Conservation (phyloP, 2,888 invertebrate genomes). For the Dasypogon diadema region DNA sequence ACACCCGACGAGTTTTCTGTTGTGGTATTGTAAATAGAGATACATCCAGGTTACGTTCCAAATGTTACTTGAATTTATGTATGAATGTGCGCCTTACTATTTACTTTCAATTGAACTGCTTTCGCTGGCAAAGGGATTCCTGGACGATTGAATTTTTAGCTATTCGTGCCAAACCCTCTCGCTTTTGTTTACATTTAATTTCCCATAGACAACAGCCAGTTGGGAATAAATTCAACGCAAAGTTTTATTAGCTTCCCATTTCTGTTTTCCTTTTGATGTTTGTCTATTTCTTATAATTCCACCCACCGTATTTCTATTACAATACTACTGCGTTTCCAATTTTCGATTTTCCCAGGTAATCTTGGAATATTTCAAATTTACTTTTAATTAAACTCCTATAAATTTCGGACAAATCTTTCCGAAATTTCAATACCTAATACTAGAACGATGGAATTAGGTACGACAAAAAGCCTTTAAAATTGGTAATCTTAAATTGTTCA, state of each 20-base stretch:
- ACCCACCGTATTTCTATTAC: too few species aligned
- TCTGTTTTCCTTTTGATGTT: constrained; percentile 12
- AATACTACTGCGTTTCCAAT: too few species aligned
- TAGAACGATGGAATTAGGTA: too few species aligned
- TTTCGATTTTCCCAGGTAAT: too few species aligned
- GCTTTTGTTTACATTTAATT: constrained; percentile 48
- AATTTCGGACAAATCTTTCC: too few species aligned
- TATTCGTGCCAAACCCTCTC: constrained; percentile 11
- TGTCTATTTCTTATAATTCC: constrained; percentile 11
- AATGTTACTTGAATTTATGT: constrained; percentile 37
- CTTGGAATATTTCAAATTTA: too few species aligned
- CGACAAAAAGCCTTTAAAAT: too few species aligned
- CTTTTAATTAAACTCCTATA: too few species aligned
- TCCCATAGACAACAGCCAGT: constrained; percentile 31
- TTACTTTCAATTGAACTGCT: constrained; percentile 31
- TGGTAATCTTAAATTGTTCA: too few species aligned
- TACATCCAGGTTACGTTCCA: not conserved
- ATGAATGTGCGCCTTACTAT: constrained; percentile 35
- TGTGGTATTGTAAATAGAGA: not conserved
- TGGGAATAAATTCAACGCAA: constrained; percentile 21
- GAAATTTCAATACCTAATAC: too few species aligned
- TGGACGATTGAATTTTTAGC: constrained; percentile 42
- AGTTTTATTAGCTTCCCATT: constrained; percentile 7
- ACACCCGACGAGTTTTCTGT: constrained; percentile 1
- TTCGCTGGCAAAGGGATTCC: not conserved